phyloP scores from a whole-genome alignment of 2,888 invertebrate species.

The Microctonus aethiopoides region DNA sequence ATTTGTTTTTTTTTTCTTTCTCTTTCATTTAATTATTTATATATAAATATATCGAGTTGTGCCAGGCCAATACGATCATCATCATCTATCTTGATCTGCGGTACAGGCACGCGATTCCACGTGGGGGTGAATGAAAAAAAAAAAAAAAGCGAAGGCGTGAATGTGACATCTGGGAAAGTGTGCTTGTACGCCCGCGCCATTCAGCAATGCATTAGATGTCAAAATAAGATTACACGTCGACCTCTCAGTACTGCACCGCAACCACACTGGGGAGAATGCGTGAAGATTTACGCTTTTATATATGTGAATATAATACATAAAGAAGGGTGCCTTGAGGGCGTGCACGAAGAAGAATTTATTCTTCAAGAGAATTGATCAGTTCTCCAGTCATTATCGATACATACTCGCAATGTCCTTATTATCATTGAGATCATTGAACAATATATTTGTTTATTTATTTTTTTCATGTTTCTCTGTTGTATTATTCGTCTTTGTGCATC shows the following conservation, averaged over 20 bases:
- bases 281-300: background rate
- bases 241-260: background rate
- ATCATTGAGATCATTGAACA: background rate
- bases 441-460: background rate
- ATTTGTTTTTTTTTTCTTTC: constrained; percentile 13
- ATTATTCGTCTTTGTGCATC: too few relatives aligned
- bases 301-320: background rate
- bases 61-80: background rate
- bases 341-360: background rate
- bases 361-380: constrained; percentile 1
- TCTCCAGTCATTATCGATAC: constrained; percentile 39
- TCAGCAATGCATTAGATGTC: constrained; percentile 46
- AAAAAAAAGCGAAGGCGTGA: background rate
- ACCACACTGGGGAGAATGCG: constrained; percentile 25
- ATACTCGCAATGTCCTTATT: constrained; percentile 25
- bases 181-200: constrained; percentile 28
- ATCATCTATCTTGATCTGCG: constrained; percentile 16
- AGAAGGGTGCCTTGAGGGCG: background rate
- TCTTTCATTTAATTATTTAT: constrained; percentile 3
- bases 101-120: background rate
- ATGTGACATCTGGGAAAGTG: constrained; percentile 49
- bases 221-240: constrained; percentile 48
- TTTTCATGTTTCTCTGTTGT: too few relatives aligned
- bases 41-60: background rate
- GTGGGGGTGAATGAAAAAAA: background rate